Percentiles rank a stretch among this genome's conserved stretches.
These are phyloP conservation scores for Ichneumoninae sp. DNA, from an alignment of 2,888 invertebrate species.

Conservation along the genomic window DNA sequence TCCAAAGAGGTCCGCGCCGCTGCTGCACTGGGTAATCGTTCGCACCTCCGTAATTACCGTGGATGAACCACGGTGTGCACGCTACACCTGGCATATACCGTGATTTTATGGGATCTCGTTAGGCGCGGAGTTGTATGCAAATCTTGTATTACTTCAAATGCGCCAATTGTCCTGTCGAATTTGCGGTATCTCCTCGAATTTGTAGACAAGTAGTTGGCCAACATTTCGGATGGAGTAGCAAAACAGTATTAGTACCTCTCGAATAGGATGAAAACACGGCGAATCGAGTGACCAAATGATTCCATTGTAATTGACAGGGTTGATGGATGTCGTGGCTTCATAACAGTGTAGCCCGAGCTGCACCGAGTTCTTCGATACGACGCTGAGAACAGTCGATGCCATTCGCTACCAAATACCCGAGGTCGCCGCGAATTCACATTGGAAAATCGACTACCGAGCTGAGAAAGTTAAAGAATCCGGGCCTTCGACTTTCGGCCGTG, in stretches of 20 bases:
- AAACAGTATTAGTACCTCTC: not conserved
- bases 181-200: not conserved
- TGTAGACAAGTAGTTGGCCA: not conserved
- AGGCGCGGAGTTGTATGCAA: slow-evolving; percentile 48
- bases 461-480: slow-evolving; percentile 13
- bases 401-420: not conserved
- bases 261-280: not conserved
- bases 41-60: slow-evolving; percentile 70
- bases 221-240: not conserved
- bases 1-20: slow-evolving; percentile 49
- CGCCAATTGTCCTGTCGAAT: not conserved
- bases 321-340: not conserved
- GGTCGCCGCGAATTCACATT: not conserved
- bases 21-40: slow-evolving; percentile 66
- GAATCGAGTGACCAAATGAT: not conserved
- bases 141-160: slow-evolving; percentile 39
- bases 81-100: slow-evolving; percentile 46
- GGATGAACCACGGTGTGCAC: slow-evolving; percentile 53
- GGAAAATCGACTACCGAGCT: slow-evolving; percentile 5
- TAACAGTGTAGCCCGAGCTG: not conserved
- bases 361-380: not conserved
- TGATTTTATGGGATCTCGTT: slow-evolving; percentile 70
- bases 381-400: not conserved
- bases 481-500: not conserved
- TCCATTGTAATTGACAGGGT: not conserved